These are phyloP conservation scores for Drosophila quadrilineata DNA, from an alignment of 1,140 invertebrate genomes.

Conservation along the genomic window DNA sequence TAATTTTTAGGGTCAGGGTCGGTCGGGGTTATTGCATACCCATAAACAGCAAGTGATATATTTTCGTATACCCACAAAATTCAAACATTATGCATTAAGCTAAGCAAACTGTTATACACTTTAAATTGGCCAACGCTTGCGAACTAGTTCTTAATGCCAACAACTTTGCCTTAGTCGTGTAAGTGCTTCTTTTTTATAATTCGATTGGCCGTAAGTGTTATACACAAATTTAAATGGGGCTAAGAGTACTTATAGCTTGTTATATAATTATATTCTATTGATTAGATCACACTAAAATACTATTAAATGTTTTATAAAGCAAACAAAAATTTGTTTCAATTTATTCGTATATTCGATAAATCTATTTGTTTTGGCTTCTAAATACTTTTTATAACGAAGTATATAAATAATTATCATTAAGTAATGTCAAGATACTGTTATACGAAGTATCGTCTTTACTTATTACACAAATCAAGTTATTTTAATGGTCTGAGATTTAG, in stretches of 20 bases:
- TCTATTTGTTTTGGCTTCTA: neutral
- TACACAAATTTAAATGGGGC: constrained; percentile 44
- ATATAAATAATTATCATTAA: neutral
- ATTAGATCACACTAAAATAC: constrained; percentile 23
- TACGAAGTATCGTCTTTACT: neutral
- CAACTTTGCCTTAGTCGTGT: constrained; percentile 63
- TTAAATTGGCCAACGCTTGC: constrained; percentile 31
- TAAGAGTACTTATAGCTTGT: constrained; percentile 66
- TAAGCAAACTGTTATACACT: constrained; percentile 56
- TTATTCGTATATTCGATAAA: too few species aligned
- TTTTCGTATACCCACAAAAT: constrained; percentile 38
- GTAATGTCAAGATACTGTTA: neutral
- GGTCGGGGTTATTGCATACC: too few species aligned
- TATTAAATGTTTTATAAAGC: constrained; percentile 18
- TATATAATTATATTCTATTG: constrained; percentile 30
- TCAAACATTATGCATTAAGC: constrained; percentile 42
- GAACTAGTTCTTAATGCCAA: constrained; percentile 44
- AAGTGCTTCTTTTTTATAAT: constrained; percentile 18
- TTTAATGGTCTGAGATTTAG: neutral
- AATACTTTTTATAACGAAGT: constrained; percentile 7
- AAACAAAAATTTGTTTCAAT: constrained; percentile 1
- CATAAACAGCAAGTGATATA: constrained; percentile 58
- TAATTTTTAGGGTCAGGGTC: constrained; percentile 4
- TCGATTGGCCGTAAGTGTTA: constrained; percentile 53
- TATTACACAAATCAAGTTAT: neutral